These are phyloP conservation scores for Drosophila mettleri DNA, from an alignment of 2,888 invertebrate genomes.

Conservation along the genomic window DNA sequence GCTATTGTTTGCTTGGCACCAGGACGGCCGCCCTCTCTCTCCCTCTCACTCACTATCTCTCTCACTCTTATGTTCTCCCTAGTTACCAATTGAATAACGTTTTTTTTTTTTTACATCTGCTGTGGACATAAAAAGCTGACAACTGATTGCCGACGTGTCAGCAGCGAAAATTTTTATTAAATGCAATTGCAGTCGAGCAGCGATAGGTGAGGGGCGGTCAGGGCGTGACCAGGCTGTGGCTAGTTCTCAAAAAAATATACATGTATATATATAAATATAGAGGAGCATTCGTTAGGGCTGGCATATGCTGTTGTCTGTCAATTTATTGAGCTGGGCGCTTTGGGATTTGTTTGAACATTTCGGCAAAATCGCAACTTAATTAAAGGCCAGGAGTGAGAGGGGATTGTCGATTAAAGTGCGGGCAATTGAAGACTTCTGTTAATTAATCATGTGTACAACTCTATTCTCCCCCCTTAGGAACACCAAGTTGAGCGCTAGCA, in stretches of 20 bases:
- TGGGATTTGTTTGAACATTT: constrained; percentile 57
- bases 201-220: background rate
- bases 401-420: constrained; percentile 3
- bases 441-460: constrained; percentile 19
- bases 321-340: constrained; percentile 39
- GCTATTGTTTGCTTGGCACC: constrained; percentile 30
- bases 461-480: constrained; percentile 86
- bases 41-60: background rate
- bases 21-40: background rate
- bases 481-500: constrained; percentile 89
- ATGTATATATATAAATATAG: background rate
- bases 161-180: constrained; percentile 66
- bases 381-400: constrained; percentile 36
- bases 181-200: constrained; percentile 59
- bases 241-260: constrained; percentile 14
- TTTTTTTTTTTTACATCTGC: constrained; percentile 56
- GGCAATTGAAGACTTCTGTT: constrained; percentile 27
- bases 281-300: constrained; percentile 14
- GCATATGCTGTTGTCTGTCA: constrained; percentile 25
- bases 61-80: background rate
- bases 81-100: constrained; percentile 34
- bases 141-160: constrained; percentile 77
- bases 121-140: constrained; percentile 67
- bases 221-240: background rate
- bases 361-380: constrained; percentile 68